A percentile compares a stretch with the other conserved stretches of the same genome.
Evolutionary conservation across 2,113 vertebrate genomes (phyloP).

Genomic region (Ovis canadensis): DNA sequence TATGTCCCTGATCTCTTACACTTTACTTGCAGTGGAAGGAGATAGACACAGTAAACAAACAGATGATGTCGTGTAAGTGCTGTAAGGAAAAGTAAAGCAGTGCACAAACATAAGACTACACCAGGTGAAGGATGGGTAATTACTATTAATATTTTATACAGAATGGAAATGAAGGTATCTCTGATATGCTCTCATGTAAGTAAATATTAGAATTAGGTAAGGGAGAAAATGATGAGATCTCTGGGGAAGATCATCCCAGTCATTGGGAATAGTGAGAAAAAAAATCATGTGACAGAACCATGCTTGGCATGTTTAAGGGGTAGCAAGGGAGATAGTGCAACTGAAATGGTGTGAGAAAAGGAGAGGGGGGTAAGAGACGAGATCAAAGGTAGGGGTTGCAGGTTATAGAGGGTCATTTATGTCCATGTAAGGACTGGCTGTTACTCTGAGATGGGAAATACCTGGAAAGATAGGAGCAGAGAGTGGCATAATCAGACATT

Average conservation of each 20-base stretch:
- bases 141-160: background rate
- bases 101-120: background rate
- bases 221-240: background rate
- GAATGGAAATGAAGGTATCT: background rate
- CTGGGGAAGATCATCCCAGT: background rate
- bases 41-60: background rate
- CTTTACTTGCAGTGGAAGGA: background rate
- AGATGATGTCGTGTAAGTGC: background rate
- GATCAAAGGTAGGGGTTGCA: background rate
- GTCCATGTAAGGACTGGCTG: background rate
- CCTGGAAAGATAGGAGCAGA: background rate
- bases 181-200: background rate
- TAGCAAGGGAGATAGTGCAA: background rate
- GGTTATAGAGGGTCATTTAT: background rate
- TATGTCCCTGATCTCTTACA: background rate
- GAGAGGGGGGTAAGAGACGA: background rate
- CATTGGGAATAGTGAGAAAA: background rate
- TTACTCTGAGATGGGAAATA: background rate
- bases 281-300: background rate
- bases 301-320: background rate
- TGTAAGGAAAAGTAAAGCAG: background rate
- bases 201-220: background rate
- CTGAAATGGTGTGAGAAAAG: background rate
- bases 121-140: background rate
- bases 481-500: background rate